Base-by-base conservation (phyloP, 2,888 invertebrate genomes). In the Chalcis sispes region DNA sequence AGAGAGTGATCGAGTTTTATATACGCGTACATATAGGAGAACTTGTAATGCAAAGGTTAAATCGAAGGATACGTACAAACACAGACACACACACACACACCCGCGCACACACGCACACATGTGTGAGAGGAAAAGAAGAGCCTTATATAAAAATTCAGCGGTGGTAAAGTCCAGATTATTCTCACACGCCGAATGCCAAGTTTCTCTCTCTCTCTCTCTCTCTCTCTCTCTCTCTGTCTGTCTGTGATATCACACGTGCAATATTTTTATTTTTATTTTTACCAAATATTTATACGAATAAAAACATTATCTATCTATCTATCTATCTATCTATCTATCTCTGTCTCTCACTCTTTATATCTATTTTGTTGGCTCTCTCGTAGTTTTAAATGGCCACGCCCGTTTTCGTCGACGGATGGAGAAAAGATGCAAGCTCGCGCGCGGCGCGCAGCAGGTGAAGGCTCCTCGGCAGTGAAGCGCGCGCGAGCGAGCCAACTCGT, bases 371-470 rank as follows among this genome's bases (percentile, higher is more conserved):
- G 15, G 13, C 46, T n/a, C 62, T n/a, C n/a, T n/a, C n/a, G n/a
- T n/a, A n/a, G n/a, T n/a, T 70, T 75, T 70, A 75, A 75, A 69
- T 75, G 64, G 64, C 74, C 74, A 64, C 73, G 61, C 73, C 73
- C 69, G 64, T 70, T 69, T 70, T 65, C n/a, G n/a, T 74, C 50
- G 32, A 58, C 25, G 27, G 54, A 54, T 27, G 56, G 48, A 62
- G 32, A 36, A 42, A 7, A 42, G 15, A 7, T 50, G 54, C 42
- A 61, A 36, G 23, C n/a, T n/a, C n/a, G n/a, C n/a, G n/a, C n/a
- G n/a, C n/a, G n/a, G n/a, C n/a, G n/a, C n/a, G n/a, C n/a, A n/a
- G n/a, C n/a, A n/a, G n/a, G n/a, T n/a, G n/a, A n/a, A n/a, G n/a
- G n/a, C n/a, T n/a, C n/a, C n/a, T n/a, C n/a, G n/a, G n/a, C n/a